A percentile compares a stretch with the other conserved stretches of the same genome.
phyloP scores from a whole-genome alignment of 1,140 invertebrate species.

The Pseudomyrmex flavicornis region DNA sequence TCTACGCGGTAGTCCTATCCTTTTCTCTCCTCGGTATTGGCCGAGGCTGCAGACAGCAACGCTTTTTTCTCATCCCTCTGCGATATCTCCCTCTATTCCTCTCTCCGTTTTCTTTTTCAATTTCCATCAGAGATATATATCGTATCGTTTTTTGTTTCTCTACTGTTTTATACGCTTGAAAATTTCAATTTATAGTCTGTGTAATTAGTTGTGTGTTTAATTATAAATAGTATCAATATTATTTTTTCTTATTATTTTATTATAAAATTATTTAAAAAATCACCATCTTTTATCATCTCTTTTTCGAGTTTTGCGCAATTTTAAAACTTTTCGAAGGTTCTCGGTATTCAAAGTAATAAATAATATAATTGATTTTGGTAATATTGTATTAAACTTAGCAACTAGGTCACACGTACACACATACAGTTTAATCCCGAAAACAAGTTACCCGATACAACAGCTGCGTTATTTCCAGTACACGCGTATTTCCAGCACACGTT shows the following conservation, averaged over 20 bases:
- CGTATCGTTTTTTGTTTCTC: conserved; percentile 42
- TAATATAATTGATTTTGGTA: too few relatives aligned
- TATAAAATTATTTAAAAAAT: too few relatives aligned
- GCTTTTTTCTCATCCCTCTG: conserved; percentile 76
- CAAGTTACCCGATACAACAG: too few relatives aligned
- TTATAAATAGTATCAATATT: background rate
- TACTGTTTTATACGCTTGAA: conserved; percentile 43
- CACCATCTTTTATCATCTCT: too few relatives aligned
- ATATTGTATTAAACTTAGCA: too few relatives aligned
- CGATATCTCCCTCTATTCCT: conserved; percentile 61
- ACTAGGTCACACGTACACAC: too few relatives aligned
- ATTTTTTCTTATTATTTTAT: background rate
- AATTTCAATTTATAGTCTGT: conserved; percentile 25
- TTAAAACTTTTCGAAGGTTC: too few relatives aligned
- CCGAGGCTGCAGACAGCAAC: conserved; percentile 77
- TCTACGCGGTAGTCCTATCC: conserved; percentile 77
- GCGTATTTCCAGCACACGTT: too few relatives aligned
- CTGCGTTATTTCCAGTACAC: too few relatives aligned
- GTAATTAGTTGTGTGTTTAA: conserved; percentile 32
- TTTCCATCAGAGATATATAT: conserved; percentile 70
- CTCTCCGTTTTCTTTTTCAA: conserved; percentile 66
- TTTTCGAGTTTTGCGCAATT: too few relatives aligned
- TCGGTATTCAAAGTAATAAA: too few relatives aligned
- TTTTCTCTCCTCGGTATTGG: conserved; percentile 72
- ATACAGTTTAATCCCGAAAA: too few relatives aligned